These are phyloP conservation scores for Hiodon tergisus DNA, from an alignment of 2,113 vertebrate species.

Conservation along the genomic window DNA sequence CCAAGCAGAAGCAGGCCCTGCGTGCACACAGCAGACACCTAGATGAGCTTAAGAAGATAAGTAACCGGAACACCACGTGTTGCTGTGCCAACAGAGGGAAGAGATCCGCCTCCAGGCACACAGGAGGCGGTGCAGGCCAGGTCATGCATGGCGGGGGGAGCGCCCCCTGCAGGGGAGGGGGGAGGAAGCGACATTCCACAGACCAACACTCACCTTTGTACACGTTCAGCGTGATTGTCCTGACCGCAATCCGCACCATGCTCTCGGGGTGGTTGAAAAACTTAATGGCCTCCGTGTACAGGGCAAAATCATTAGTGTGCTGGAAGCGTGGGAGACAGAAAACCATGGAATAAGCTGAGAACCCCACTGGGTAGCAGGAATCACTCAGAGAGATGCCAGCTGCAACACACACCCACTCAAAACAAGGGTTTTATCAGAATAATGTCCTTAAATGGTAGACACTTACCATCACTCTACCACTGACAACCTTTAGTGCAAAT, in stretches of 20 bases:
- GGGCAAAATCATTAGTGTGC: slow-evolving; percentile 98
- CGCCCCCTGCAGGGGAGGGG: slow-evolving; percentile 14
- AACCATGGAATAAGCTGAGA: slow-evolving; percentile 43
- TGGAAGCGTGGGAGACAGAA: slow-evolving; percentile 68
- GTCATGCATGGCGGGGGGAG: neutral
- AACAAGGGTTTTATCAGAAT: neutral
- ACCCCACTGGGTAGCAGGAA: slow-evolving; percentile 39
- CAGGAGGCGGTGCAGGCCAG: neutral
- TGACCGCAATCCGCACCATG: slow-evolving; percentile 97
- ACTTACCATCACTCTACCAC: too few species aligned
- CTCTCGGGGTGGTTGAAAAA: slow-evolving; percentile 99
- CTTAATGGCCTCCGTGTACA: slow-evolving; percentile 99
- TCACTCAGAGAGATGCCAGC: slow-evolving; percentile 37
- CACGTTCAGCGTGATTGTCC: slow-evolving; percentile 96
- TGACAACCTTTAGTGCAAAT: too few species aligned
- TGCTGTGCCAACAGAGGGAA: neutral
- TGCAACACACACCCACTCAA: slow-evolving; percentile 19
- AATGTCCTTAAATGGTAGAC: too few species aligned
- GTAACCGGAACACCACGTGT: too few species aligned
- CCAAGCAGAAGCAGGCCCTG: neutral
- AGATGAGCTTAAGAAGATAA: neutral
- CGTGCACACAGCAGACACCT: neutral
- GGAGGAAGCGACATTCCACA: slow-evolving; percentile 29
- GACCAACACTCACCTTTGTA: slow-evolving; percentile 85
- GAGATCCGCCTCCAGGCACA: neutral